Base-by-base conservation (phyloP, 2,797 vertebrate genomes). In the Knipowitschia caucasica region DNA sequence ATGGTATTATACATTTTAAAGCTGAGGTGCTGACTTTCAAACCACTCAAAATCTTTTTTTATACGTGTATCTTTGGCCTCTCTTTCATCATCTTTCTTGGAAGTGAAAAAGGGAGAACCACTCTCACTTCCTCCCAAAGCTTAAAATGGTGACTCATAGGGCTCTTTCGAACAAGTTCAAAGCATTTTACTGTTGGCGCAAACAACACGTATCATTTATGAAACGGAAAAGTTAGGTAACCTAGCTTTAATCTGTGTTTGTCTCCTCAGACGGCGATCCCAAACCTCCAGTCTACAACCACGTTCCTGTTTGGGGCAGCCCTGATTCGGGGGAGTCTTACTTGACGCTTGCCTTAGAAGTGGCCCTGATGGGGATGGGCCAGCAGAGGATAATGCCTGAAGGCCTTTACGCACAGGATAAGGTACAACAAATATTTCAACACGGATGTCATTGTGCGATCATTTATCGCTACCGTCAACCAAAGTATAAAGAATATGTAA, bases 371-470 rank as follows among this genome's bases (percentile, higher is more conserved):
- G 96, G 96, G 5, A 95, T 99, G 94, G 96, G 96, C 50, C 96
- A 99, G 80, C 96, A 99, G 81, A 91, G 96, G 50, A 91, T 98
- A 75, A 99, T 99, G 96, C 96, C 96, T 0, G 96, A 98, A 83
- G 96, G 96, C 31, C 88, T 98, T 3, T 98, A 98, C 0, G 93
- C 95, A 25, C 96, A 98, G 86, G 96, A 98, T 75, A 99, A 99
- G 82, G 86, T 85, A 62, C 0, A 35, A 0, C 5, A 31, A 24
- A 3, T 20, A 4, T 44, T 44, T 44, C 25, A 44, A 25, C 17
- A 25, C 27, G 42, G n/a, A 15, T 26, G 25, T 44, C 21, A 44
- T 4, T 25, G 4, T 25, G 4, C 14, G 35, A 24, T 50, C 21
- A 50, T 14, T 50, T 17, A 24, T 44, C 6, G 9, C 53, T 12